Evolutionary conservation across 2,888 invertebrate genomes (phyloP), one percentile per base, ranked within the genome.

Genomic region (Morpho deidamia): DNA sequence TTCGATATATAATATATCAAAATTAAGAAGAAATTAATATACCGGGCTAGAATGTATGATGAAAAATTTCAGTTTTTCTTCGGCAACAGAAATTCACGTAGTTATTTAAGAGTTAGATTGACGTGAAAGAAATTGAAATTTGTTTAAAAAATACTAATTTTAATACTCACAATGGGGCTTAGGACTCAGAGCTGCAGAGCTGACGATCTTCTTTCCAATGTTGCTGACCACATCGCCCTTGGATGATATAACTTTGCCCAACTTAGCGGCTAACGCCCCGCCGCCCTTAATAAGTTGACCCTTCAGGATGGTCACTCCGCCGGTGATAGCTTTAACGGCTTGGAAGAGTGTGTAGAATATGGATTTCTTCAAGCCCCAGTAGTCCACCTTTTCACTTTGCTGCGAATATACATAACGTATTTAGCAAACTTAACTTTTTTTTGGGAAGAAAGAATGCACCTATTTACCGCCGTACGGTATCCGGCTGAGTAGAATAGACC

Each of bases 291-390:
- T 94, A 33, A 97, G 86, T 76, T 96, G 95, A 0, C 96, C 96
- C 71, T 96, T 96, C n/a, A 96, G 91, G 32, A 96, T 96, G 3
- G 96, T 93, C 8, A 96, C 94, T 45, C 96, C 96, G 8, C 96
- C 96, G 8, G 96, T 95, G 60, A 97, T 95, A 10, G 96, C 96
- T 73, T 96, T 96, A 1, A 96, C 94, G 0, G 96, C 96, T 91
- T 96, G 96, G 72, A 96, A 92, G 8, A 97, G 90, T 4, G 96
- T 96, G 78, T 93, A 94, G 11, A 96, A 83, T 57, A 96, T 94
- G 0, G 95, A 95, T 72, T 95, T 95, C 81, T 96, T 96, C 69
- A 96, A 86, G 12, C 94, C 92, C 94, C 93, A 95, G 62, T 93
- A 91, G 78, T 93, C 93, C 65, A 93, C 93, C 62, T 88, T 88